Percentiles rank a stretch among this genome's conserved stretches.
Evolutionary conservation across 1,140 invertebrate genomes (phyloP).

Genomic region (Hormaphis cornu): DNA sequence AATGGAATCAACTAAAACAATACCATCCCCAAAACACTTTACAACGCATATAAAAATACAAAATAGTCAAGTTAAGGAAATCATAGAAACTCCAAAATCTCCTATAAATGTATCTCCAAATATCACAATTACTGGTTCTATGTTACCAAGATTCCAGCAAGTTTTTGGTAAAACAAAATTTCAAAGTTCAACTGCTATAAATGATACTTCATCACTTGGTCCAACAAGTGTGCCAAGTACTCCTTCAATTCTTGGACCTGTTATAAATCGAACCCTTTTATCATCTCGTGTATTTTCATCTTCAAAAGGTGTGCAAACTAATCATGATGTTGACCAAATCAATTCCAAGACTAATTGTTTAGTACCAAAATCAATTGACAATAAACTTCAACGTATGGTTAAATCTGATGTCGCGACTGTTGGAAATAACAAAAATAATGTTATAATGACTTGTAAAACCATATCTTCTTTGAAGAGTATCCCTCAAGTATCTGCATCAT

Average conservation of each 20-base stretch:
- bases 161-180: constrained; percentile 58
- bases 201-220: constrained; percentile 3
- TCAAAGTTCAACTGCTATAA: constrained; percentile 31
- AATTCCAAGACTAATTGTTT: background rate
- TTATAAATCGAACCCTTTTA: background rate
- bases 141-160: constrained; percentile 66
- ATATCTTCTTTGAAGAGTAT: constrained; percentile 5
- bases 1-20: background rate
- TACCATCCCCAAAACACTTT: background rate
- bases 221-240: background rate
- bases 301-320: constrained; percentile 26
- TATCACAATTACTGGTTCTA: constrained; percentile 18
- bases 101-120: constrained; percentile 1
- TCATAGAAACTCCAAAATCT: background rate
- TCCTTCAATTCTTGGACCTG: background rate
- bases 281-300: constrained; percentile 7
- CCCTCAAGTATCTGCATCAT: constrained; percentile 8
- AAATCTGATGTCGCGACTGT: background rate
- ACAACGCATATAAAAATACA: background rate
- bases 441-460: constrained; percentile 16
- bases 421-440: constrained; percentile 18
- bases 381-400: background rate
- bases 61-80: background rate
- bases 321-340: background rate
- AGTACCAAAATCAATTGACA: background rate